Base-by-base conservation (phyloP, 2,888 invertebrate genomes). In the Synergus gifuensis region DNA sequence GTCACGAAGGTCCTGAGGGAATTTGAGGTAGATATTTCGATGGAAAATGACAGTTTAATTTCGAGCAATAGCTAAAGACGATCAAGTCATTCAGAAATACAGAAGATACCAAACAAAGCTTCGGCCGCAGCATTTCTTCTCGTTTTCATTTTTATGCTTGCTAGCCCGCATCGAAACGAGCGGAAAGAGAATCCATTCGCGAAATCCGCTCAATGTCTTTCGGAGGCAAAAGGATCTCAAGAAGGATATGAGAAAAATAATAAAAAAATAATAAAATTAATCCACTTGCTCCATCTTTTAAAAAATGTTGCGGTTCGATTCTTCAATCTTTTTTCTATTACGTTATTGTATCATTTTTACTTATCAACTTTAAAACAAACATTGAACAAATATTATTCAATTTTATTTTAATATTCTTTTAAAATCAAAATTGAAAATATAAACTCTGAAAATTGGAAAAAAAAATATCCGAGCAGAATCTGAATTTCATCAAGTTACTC, bases 41-140 rank as follows among this genome's bases (percentile, higher is more conserved):
- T 84, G 85, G 84, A 64, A 83, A 83, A 84, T 84, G 85, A 86
- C 87, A 85, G 86, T 87, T 87, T 85, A 83, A 86, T 86, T 86
- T 82, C 67, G 76, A 81, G 73, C 78, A 49, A 77, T 73, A 54
- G 69, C 18, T 36, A 80, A 76, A 28, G 73, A 54, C 18, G 36
- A 73, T 54, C 28, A 36, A 40, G 36, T 54, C 54, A 73, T 54
- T 73, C 36, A 11, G 54, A 73, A 73, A 54, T 54, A 54, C 36
- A n/a, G 54, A 73, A 40, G 36, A 36, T 73, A 73, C 54, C 73
- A 49, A 36, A 69, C 54, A 36, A 16, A 73, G 73, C 73, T 54
- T 69, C 49, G 7, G 69, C 46, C 69, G 49, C 54, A 54, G 73
- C 40, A 18, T 73, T 54, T 73, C 73, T 73, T 73, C 36, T 73